Conservation (phyloP, 2,113 vertebrate species). For the Pangasianodon gigas region DNA sequence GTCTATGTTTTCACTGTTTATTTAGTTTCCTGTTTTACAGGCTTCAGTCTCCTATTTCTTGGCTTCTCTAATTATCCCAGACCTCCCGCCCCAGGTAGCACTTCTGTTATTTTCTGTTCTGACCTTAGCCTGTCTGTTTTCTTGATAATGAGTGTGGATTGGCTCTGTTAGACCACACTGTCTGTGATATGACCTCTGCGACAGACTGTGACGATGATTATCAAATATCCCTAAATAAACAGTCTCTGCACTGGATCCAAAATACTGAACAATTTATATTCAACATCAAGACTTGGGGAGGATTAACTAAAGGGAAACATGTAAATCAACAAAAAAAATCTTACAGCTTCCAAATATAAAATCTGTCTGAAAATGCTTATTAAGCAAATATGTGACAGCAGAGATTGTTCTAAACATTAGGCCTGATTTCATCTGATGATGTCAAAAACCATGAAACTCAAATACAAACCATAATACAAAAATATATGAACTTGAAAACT, state of each 20-base stretch:
- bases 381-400: not conserved
- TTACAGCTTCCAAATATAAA: not conserved
- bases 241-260: not conserved
- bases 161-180: not conserved
- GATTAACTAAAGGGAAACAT: not conserved
- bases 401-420: not conserved
- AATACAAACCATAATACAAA: not conserved
- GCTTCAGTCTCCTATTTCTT: not conserved
- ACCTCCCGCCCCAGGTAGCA: constrained; percentile 7
- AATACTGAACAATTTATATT: not conserved
- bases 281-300: not conserved
- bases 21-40: not conserved
- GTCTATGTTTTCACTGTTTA: not conserved
- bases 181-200: not conserved
- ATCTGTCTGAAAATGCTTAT: not conserved
- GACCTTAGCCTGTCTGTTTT: not conserved
- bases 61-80: constrained; percentile 7
- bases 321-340: not conserved
- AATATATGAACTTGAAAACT: too few relatives aligned
- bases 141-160: not conserved
- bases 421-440: too few relatives aligned
- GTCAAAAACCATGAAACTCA: not conserved
- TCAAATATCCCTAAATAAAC: not conserved
- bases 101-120: not conserved
- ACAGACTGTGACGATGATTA: not conserved